Evolutionary conservation across 2,797 vertebrate genomes (phyloP), one percentile per base, ranked within the genome.

Genomic region (Tiaroga cobitis): DNA sequence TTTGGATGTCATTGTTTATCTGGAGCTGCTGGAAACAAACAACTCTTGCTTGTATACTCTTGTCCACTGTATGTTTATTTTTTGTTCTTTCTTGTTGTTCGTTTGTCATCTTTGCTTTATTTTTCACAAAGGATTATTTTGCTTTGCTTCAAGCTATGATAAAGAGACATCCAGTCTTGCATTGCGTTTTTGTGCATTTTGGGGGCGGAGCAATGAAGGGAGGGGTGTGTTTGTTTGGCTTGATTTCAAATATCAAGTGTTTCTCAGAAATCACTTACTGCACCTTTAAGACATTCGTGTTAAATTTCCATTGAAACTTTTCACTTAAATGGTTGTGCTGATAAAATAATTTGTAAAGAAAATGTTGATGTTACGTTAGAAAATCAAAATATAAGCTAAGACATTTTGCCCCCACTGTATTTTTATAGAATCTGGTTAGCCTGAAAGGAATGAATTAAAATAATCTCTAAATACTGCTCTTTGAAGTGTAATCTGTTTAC

Each of bases 401-500:
- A 16, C 61, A 11, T 11, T 18, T 63, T 9, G 1, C 19, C n/a
- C n/a, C 10, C 26, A 46, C n/a, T 46, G 13, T 19, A 29, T 63
- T 59, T 59, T 61, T 18, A n/a, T 65, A 8, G 3, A 74, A 74
- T 24, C 39, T n/a, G 19, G 41, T 59, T 63, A 83, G 43, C 61
- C 13, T 74, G 46, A 26, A 65, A 76, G 61, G 51, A 41, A 76
- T 83, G 19, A 1, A 46, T 76, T 39, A 49, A 37, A 75, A 21
- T 67, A 4, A 68, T 83, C 37, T 59, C 39, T 69, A 78, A 59
- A 78, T 46, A 15, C 29, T n/a, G 63, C 65, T 19, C 39, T 46
- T 46, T 69, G 37, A 84, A 13, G 10, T 59, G 49, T 70, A 41
- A 83, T 68, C 24, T 5, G 32, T 56, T 84, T 56, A 56, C 74